Percentiles rank a stretch among this genome's conserved stretches.
phyloP scores from a whole-genome alignment of 2,113 vertebrate genomes.

The Sprattus sprattus region DNA sequence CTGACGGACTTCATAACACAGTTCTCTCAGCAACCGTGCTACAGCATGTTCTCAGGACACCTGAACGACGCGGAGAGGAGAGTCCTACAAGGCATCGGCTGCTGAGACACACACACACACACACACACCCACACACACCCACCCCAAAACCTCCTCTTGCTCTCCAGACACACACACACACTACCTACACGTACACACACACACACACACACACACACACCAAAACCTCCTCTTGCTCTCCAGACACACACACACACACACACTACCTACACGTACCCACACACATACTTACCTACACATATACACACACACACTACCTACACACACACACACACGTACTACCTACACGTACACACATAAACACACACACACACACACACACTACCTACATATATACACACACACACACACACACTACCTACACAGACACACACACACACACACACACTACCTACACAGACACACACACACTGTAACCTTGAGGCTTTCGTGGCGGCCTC shows the following conservation, averaged over 20 bases:
- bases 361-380: neutral
- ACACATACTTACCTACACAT: neutral
- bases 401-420: slow-evolving; percentile 1
- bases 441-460: neutral
- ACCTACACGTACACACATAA: neutral
- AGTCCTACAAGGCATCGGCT: slow-evolving; percentile 76
- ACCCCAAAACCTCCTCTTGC: neutral
- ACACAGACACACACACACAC: neutral
- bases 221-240: neutral
- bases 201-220: neutral
- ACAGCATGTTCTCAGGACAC: slow-evolving; percentile 92
- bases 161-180: neutral
- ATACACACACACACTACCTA: neutral
- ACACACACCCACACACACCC: neutral
- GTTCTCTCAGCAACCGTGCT: slow-evolving; percentile 97
- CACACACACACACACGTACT: neutral
- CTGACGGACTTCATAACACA: slow-evolving; percentile 96
- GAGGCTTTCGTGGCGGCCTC: neutral
- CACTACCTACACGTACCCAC: neutral
- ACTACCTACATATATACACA: too few relatives aligned
- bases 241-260: neutral
- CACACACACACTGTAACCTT: neutral
- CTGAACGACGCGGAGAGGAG: slow-evolving; percentile 89
- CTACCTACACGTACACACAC: neutral
- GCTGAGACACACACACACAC: neutral